Conservation (phyloP, 2,797 vertebrate species). For the Yasuhikotakia modesta region DNA sequence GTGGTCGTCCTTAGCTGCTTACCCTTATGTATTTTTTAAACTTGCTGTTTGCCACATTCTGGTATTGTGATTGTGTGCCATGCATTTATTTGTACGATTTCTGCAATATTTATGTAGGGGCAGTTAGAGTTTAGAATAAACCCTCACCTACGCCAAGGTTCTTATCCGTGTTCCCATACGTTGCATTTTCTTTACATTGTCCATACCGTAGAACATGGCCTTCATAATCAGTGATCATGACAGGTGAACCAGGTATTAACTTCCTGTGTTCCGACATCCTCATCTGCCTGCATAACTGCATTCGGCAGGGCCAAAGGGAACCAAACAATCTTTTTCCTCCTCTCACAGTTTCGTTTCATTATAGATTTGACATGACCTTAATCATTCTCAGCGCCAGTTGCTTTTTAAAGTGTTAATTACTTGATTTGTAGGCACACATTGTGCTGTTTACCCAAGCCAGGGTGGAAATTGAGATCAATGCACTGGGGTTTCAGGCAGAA, state of each 20-base stretch:
- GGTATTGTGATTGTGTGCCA: not conserved
- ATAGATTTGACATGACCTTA: conserved; percentile 66
- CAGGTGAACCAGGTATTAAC: not conserved
- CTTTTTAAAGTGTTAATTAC: conserved; percentile 78
- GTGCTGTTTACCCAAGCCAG: conserved; percentile 75
- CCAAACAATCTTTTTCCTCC: conserved; percentile 51
- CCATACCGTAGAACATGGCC: not conserved
- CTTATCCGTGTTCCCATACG: not conserved
- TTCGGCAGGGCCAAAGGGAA: conserved; percentile 52
- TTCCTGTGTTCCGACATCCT: not conserved
- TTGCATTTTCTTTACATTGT: conserved; percentile 12
- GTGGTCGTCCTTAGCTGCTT: conserved; percentile 1
- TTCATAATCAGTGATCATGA: conserved; percentile 30
- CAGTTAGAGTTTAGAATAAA: conserved; percentile 6
- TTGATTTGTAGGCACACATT: conserved; percentile 75
- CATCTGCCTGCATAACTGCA: conserved; percentile 26
- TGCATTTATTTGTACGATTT: conserved; percentile 27
- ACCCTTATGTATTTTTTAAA: conserved; percentile 31
- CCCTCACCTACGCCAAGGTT: conserved; percentile 1
- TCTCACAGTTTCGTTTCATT: conserved; percentile 56
- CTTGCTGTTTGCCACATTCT: conserved; percentile 13
- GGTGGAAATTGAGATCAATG: conserved; percentile 75
- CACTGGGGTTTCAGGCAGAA: conserved; percentile 65
- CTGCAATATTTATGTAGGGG: conserved; percentile 10
- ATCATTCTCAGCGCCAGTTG: conserved; percentile 63